phyloP scores from a whole-genome alignment of 2,888 invertebrate genomes.

The Torymus tubicola region DNA sequence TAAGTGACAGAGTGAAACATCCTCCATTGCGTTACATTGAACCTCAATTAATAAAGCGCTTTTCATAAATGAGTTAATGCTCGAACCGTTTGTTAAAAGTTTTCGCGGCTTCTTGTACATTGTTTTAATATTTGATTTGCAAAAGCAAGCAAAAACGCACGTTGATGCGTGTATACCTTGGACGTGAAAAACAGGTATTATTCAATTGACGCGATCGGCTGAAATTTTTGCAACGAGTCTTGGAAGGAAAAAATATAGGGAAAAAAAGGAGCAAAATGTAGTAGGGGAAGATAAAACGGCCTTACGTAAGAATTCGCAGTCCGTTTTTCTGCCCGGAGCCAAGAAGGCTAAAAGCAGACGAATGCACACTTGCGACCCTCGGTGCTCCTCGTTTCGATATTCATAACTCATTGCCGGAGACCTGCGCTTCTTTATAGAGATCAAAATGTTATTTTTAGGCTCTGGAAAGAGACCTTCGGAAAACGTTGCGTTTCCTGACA shows the following conservation, averaged over 20 bases:
- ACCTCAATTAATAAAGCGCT: too few species aligned
- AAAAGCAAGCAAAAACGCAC: too few species aligned
- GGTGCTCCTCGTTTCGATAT: background rate
- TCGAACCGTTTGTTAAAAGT: too few species aligned
- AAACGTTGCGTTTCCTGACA: background rate
- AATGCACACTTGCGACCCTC: background rate
- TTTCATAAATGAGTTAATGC: too few species aligned
- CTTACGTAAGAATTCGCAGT: constrained; percentile 21
- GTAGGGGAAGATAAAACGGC: constrained; percentile 21
- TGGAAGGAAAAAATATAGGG: background rate
- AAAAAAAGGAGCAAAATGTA: constrained; percentile 13
- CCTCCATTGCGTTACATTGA: too few species aligned
- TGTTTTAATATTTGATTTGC: too few species aligned
- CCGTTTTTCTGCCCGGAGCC: background rate
- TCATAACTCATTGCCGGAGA: constrained; percentile 10
- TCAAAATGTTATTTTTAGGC: too few species aligned
- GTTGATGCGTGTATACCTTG: too few species aligned
- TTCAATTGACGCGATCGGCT: background rate
- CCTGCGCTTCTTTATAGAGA: too few species aligned
- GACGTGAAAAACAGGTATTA: background rate
- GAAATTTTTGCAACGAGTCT: background rate
- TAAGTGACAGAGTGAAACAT: too few species aligned
- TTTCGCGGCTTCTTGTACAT: too few species aligned
- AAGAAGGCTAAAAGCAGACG: constrained; percentile 1
- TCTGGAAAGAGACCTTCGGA: background rate